Percentiles rank a stretch among this genome's conserved stretches.
phyloP scores from a whole-genome alignment of 2,113 vertebrate genomes.

The Rhegmatorhina hoffmannsi region DNA sequence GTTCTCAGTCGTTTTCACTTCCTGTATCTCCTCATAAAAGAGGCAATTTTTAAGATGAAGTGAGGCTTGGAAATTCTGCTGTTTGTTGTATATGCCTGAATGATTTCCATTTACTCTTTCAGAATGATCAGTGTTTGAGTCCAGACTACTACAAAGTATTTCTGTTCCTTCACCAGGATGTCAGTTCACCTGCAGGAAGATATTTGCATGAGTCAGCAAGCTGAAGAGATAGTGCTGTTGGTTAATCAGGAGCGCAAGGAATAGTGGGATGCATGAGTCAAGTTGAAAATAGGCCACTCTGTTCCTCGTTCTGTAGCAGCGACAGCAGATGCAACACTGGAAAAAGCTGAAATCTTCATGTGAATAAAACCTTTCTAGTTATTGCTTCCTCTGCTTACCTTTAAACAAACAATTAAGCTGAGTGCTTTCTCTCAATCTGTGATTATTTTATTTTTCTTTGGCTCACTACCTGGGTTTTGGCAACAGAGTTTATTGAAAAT shows the following conservation, averaged over 20 bases:
- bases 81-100: background rate
- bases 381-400: background rate
- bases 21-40: background rate
- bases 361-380: background rate
- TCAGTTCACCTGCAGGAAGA: background rate
- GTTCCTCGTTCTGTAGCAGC: background rate
- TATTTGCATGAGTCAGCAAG: background rate
- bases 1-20: background rate
- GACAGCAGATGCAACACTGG: background rate
- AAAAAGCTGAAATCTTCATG: background rate
- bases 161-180: background rate
- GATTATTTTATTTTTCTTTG: background rate
- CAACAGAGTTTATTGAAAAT: background rate
- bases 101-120: background rate
- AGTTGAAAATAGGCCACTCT: slow-evolving; percentile 17
- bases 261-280: background rate
- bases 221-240: background rate
- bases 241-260: background rate
- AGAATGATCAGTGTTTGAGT: background rate
- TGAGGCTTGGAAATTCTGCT: background rate
- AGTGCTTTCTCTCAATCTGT: background rate
- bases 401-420: background rate
- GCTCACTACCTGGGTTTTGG: background rate
- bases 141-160: background rate
- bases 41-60: background rate